phyloP scores from a whole-genome alignment of 2,888 invertebrate species.

The Psylliodes chrysocephalus region DNA sequence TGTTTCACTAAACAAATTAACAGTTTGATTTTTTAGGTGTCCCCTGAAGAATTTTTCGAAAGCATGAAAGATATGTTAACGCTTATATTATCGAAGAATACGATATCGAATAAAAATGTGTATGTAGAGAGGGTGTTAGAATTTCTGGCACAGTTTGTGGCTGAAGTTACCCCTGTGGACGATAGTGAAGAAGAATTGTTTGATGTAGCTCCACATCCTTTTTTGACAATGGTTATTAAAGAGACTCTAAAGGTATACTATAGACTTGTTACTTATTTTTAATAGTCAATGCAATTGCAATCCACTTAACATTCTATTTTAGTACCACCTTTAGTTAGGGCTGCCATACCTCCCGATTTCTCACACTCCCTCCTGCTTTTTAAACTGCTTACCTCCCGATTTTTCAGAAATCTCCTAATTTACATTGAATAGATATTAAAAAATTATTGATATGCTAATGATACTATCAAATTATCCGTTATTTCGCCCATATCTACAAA shows the following conservation, averaged over 20 bases:
- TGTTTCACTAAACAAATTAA: not conserved
- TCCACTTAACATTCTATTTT: constrained; percentile 4
- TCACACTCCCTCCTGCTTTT: no score
- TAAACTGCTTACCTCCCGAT: no score
- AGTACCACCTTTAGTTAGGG: no score
- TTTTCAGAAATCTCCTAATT: no score
- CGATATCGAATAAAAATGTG: constrained; percentile 32
- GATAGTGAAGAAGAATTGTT: constrained; percentile 25
- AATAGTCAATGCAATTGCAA: no score
- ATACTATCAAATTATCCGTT: no score
- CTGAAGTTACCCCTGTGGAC: constrained; percentile 38
- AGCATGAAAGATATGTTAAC: constrained; percentile 37
- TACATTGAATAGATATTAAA: no score
- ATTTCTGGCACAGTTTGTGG: constrained; percentile 49
- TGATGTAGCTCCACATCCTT: constrained; percentile 34
- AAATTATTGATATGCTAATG: no score
- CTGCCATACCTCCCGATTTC: no score
- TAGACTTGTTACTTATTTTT: not conserved
- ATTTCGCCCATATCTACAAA: no score
- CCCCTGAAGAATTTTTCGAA: constrained; percentile 39
- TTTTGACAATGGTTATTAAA: constrained; percentile 41
- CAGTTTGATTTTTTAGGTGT: constrained; percentile 33
- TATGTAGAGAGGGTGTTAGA: constrained; percentile 44
- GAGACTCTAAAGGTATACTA: constrained; percentile 41
- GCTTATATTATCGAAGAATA: constrained; percentile 37